These are phyloP conservation scores for Oryzias sinensis DNA, from an alignment of 2,797 vertebrate species.

Conservation along the genomic window DNA sequence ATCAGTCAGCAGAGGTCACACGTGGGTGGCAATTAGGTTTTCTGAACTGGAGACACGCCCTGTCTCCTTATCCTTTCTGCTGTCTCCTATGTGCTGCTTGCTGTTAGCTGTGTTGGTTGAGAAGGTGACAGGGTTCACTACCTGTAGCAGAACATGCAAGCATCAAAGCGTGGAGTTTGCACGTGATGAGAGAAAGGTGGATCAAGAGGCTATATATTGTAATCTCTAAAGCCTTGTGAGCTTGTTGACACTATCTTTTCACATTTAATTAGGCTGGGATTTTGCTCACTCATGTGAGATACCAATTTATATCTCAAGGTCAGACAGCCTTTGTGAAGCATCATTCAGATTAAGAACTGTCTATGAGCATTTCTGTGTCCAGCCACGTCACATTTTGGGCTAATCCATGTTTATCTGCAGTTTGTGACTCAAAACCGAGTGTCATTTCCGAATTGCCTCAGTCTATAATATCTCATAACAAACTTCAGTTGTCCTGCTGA, in stretches of 20 bases:
- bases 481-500: slow-evolving; percentile 37
- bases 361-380: slow-evolving; percentile 21
- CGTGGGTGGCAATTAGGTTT: slow-evolving; percentile 19
- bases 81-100: slow-evolving; percentile 2
- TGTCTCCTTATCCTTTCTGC: slow-evolving; percentile 16
- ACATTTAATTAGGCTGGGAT: slow-evolving; percentile 46
- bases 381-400: slow-evolving; percentile 21
- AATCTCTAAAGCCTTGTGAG: slow-evolving; percentile 9
- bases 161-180: slow-evolving; percentile 30
- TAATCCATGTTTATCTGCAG: slow-evolving; percentile 48
- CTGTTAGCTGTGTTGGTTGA: slow-evolving; percentile 15
- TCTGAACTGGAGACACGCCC: slow-evolving; percentile 56
- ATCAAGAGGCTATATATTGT: slow-evolving; percentile 25
- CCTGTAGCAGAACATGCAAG: slow-evolving; percentile 13
- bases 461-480: slow-evolving; percentile 39
- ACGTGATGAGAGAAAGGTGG: slow-evolving; percentile 20
- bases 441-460: slow-evolving; percentile 41
- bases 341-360: slow-evolving; percentile 25
- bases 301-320: slow-evolving; percentile 42
- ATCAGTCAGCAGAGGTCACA: slow-evolving; percentile 66
- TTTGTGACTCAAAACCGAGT: slow-evolving; percentile 38
- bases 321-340: slow-evolving; percentile 13
- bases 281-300: slow-evolving; percentile 26
- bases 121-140: slow-evolving; percentile 23
- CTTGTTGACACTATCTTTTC: slow-evolving; percentile 35